These are phyloP conservation scores for Dolichoris vasculosae DNA, from an alignment of 1,140 invertebrate genomes.

Conservation along the genomic window DNA sequence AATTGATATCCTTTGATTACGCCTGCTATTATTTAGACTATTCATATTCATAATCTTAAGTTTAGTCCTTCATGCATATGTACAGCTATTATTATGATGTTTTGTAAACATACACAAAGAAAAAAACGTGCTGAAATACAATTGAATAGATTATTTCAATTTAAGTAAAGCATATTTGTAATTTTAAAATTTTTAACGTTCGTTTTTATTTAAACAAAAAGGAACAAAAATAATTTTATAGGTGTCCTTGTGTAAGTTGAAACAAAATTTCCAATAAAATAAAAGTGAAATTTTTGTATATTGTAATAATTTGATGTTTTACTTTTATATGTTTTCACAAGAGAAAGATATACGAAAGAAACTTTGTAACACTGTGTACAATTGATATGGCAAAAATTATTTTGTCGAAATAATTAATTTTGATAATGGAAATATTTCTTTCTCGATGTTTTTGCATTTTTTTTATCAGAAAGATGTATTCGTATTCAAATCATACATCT, in stretches of 20 bases:
- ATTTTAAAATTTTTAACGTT: constrained; percentile 5
- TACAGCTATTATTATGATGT: constrained; percentile 16
- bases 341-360: background rate
- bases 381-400: background rate
- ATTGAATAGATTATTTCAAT: constrained; percentile 22
- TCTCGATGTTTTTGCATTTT: too few relatives aligned
- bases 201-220: background rate
- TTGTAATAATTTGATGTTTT: background rate
- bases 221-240: constrained; percentile 16
- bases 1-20: constrained; percentile 44
- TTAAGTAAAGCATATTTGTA: background rate
- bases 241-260: constrained; percentile 5
- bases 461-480: too few relatives aligned
- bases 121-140: constrained; percentile 17
- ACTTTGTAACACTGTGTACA: too few relatives aligned
- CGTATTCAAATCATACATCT: too few relatives aligned
- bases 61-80: background rate
- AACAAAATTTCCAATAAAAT: background rate
- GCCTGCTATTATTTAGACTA: constrained; percentile 17
- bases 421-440: too few relatives aligned
- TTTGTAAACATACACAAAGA: constrained; percentile 13
- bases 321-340: background rate
- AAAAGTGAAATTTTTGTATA: background rate
- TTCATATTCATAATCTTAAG: background rate
- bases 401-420: background rate